These are phyloP conservation scores for Micromussa lordhowensis DNA, from an alignment of 92 coral and sea anemone genomes.

Conservation along the genomic window DNA sequence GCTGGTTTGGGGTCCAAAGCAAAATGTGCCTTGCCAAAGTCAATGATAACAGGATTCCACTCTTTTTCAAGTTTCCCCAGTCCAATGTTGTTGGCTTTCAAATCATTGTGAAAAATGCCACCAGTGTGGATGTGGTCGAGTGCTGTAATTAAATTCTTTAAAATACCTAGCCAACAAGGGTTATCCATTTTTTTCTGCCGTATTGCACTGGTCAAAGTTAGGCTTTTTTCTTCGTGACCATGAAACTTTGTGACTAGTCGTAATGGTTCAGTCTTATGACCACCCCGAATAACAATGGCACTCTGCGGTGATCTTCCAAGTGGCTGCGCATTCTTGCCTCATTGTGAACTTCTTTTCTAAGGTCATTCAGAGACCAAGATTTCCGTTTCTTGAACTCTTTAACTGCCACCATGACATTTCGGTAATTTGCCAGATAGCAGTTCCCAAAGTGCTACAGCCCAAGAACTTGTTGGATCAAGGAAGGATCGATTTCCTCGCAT, in stretches of 20 bases:
- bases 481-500: not conserved
- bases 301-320: constrained; percentile 25
- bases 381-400: too few relatives aligned
- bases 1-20: not conserved
- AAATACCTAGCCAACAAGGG: constrained; percentile 15
- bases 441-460: too few relatives aligned
- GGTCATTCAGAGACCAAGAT: too few relatives aligned
- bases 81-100: constrained; percentile 4
- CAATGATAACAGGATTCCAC: not conserved
- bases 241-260: constrained; percentile 33
- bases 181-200: constrained; percentile 1
- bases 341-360: constrained; percentile 19
- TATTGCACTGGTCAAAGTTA: constrained; percentile 25
- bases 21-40: constrained; percentile 36
- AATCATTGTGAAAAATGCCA: not conserved
- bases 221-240: constrained; percentile 25
- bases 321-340: constrained; percentile 29
- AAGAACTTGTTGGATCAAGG: too few relatives aligned
- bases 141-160: constrained; percentile 2
- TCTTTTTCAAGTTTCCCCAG: not conserved
- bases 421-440: too few relatives aligned
- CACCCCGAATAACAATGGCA: constrained; percentile 30
- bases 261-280: constrained; percentile 9
- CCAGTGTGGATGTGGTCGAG: not conserved
- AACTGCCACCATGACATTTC: too few relatives aligned